Conservation (phyloP, 2,113 vertebrate genomes). For the Antechinus flavipes region DNA sequence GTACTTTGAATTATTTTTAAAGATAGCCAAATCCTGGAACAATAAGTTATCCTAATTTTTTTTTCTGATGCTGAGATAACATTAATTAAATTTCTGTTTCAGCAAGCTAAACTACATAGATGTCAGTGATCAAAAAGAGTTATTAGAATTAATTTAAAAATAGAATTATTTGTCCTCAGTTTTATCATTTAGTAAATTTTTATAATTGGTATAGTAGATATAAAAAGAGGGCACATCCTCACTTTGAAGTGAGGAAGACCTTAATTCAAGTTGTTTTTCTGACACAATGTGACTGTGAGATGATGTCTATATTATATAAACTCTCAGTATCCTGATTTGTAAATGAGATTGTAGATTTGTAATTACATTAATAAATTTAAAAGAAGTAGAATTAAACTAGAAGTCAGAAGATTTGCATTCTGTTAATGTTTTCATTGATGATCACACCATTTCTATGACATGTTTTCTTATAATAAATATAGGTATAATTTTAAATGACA, state of each 20-base stretch:
- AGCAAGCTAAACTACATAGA: background rate
- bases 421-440: background rate
- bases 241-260: background rate
- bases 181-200: conserved; percentile 5
- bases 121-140: background rate
- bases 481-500: background rate
- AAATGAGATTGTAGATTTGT: background rate
- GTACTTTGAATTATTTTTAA: background rate
- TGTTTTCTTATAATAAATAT: background rate
- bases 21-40: background rate
- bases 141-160: background rate
- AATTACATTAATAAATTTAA: background rate
- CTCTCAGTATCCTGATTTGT: background rate
- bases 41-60: background rate
- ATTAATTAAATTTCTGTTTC: background rate
- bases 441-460: background rate
- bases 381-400: background rate
- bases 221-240: background rate
- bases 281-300: background rate
- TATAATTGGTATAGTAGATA: background rate
- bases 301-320: background rate
- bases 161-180: background rate
- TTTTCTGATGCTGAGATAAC: background rate
- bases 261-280: background rate
- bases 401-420: background rate